Base-by-base conservation (phyloP, 2,797 vertebrate species). In the Lepus townsendii region DNA sequence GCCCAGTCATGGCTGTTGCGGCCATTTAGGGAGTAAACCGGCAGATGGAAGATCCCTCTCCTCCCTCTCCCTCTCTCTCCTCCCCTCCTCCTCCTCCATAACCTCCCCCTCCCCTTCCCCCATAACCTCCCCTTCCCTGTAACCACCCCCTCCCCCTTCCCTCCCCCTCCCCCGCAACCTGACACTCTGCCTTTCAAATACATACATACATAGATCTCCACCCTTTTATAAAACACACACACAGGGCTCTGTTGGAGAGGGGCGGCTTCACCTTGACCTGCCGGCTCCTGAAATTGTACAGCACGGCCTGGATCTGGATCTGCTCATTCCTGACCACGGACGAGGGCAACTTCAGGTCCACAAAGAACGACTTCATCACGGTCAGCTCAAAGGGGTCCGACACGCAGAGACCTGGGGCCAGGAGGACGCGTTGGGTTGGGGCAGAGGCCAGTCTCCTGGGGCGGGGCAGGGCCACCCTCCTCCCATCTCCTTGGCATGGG, bases 281-380 rank as follows among this genome's bases (percentile, higher is more conserved):
- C 1, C 3, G 90, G 14, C 0, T 0, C 0, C 0, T 96, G 50
- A 98, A 98, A 95, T 99, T 99, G 97, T 99, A 98, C 22, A 99
- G 96, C 93, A 99, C 95, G 0, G 98, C 98, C 79, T 98, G 98
- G 27, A 99, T 96, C 97, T 99, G 98, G 32, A 99, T 54, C 94
- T 99, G 98, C 91, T 99, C 98, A 0, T 99, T 98, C 27, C 97
- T 97, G 66, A 99, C 97, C 47, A 97, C 98, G 2, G 99, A 98
- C 77, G 97, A 98, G 1, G 99, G 99, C 89, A 99, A 89, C 95
- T 97, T 98, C 7, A 99, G 98, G 35, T 99, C 98, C 66, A 99
- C 97, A 86, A 99, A 99, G 97, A 99, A 98, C 0, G 93, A 20
- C 80, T 98, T 98, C 30, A 14, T 95, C 0, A 98, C 98, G 1